Evolutionary conservation across 2,888 invertebrate species (phyloP), one percentile per base, ranked within the genome.

Genomic region (Ptychoptera contaminata): DNA sequence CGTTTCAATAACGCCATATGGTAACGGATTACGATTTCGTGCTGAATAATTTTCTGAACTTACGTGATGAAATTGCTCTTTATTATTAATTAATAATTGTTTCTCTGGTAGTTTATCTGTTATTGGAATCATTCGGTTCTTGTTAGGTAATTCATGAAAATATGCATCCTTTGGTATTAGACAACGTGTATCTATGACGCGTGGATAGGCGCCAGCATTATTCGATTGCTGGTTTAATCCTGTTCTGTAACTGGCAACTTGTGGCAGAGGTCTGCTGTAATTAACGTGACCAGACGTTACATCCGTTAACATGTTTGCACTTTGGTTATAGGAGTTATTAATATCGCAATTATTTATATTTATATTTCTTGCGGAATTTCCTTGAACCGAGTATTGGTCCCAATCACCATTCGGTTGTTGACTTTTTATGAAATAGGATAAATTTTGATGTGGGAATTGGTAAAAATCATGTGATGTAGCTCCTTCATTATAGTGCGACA

Each of bases 101-200:
- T 51, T 49, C 4, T 51, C 51, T 5, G 48, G 48, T 11, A 50
- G 23, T 29, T 49, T 49, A 30, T 50, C 50, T n/a, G 36, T 36
- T 2, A 50, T 49, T 10, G 49, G 48, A 31, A 40, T 40, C 12
- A 49, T 41, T 23, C 51, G 52, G 37, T 53, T 51, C 40, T 70
- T 63, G 55, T 72, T 72, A 1, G 74, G 70, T 34, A 74, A 65
- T 46, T 74, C 74, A 52, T 74, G 74, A 52, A 74, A 74, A 55
- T 74, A 74, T 1, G 74, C 74, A 58, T 74, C 74, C 61, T 74
- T 74, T 10, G 74, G 74, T 43, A 74, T 65, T 54, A 71, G 63
- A 65, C 47, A 48, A 36, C 52, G 40, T 30, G 52, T 49, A 45
- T 53, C 48, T 36, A 49, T 40, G 34, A 49, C 36, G 48, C 40